A percentile compares a stretch with the other conserved stretches of the same genome.
These are phyloP conservation scores for Hermaeophaga mercurialis DNA, from an alignment of 2,888 invertebrate genomes.

Conservation along the genomic window DNA sequence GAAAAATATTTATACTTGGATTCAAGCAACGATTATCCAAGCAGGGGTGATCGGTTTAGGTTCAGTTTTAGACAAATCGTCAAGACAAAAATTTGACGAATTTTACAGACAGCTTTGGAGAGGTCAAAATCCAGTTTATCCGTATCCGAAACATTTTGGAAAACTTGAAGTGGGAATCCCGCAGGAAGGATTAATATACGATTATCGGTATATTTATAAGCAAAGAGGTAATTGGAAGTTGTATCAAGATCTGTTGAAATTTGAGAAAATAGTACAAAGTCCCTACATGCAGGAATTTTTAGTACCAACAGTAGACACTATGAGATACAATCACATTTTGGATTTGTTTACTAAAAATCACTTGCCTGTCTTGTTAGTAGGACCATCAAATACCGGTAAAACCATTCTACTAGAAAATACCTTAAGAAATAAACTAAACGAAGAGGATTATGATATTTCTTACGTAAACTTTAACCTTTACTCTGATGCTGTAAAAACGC, in stretches of 20 bases:
- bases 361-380: conserved; percentile 67
- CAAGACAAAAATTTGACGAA: conserved; percentile 53
- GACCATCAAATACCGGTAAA: conserved; percentile 69
- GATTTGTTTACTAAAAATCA: conserved; percentile 64
- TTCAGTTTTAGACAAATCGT: conserved; percentile 62
- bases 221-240: conserved; percentile 64
- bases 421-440: conserved; percentile 57
- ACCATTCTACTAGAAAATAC: conserved; percentile 62
- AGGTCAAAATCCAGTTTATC: conserved; percentile 53
- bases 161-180: conserved; percentile 64
- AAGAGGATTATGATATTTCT: conserved; percentile 60
- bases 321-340: conserved; percentile 62
- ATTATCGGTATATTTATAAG: conserved; percentile 65
- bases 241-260: conserved; percentile 63
- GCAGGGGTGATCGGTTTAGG: conserved; percentile 80
- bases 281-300: conserved; percentile 57
- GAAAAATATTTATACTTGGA: conserved; percentile 59
- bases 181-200: conserved; percentile 63
- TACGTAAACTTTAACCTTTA: conserved; percentile 64
- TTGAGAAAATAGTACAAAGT: conserved; percentile 56
- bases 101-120: conserved; percentile 54
- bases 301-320: conserved; percentile 65
- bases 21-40: conserved; percentile 61
- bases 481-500: conserved; percentile 59
- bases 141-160: conserved; percentile 60